A percentile compares a stretch with the other conserved stretches of the same genome.
Conservation (phyloP, 2,113 vertebrate genomes). For the Heterotis niloticus region DNA sequence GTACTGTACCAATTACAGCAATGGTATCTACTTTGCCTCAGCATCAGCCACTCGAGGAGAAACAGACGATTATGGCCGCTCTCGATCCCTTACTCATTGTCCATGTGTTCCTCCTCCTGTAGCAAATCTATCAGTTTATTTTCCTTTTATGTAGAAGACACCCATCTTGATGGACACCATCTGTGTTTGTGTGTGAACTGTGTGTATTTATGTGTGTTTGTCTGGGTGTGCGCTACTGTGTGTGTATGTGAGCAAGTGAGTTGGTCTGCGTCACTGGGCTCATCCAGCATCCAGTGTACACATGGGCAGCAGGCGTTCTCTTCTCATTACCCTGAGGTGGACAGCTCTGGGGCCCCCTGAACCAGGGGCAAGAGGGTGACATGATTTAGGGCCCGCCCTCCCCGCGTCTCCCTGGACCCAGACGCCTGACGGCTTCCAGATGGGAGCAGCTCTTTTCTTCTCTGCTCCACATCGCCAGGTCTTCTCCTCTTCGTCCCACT, state of each 20-base stretch:
- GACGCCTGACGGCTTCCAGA: conserved; percentile 26
- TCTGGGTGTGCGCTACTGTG: not conserved
- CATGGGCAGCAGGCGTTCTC: not conserved
- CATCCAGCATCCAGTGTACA: not conserved
- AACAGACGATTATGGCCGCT: conserved; percentile 2
- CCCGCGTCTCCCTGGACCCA: conserved; percentile 1
- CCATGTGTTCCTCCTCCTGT: not conserved
- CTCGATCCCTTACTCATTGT: not conserved
- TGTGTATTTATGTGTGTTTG: not conserved
- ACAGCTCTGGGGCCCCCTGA: not conserved
- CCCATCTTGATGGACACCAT: not conserved
- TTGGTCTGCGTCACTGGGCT: not conserved
- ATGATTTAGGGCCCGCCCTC: conserved; percentile 18
- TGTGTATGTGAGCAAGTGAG: not conserved
- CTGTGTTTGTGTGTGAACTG: not conserved
- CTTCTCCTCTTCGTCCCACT: not conserved
- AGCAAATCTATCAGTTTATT: not conserved
- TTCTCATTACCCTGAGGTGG: not conserved
- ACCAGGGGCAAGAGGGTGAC: conserved; percentile 6
- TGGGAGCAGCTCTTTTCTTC: conserved; percentile 3
- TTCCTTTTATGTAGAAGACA: not conserved
- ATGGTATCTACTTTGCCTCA: conserved; percentile 16
- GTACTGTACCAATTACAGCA: conserved; percentile 6
- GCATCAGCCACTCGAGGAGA: not conserved
- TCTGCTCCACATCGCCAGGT: conserved; percentile 7